Base-by-base conservation (phyloP, 2,888 invertebrate genomes). In the Euplagia quadripunctaria region DNA sequence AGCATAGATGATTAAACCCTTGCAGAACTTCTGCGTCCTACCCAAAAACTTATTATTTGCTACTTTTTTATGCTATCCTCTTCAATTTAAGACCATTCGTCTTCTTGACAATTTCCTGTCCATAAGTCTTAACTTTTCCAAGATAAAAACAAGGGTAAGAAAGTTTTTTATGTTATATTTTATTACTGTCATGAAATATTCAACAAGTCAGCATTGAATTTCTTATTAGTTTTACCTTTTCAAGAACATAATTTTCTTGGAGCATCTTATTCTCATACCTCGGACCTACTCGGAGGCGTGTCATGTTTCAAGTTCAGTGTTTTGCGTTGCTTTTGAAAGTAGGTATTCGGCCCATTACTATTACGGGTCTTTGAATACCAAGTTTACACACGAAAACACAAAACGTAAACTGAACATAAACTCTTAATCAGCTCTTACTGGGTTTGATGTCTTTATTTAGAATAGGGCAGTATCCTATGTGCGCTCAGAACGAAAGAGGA, bases 101-200 rank as follows among this genome's bases (percentile, higher is more conserved):
- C 66, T 49, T 20, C 12, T 12, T 4, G 9, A 51, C 31, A 31
- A 51, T 66, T 51, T 51, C 17, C 9, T 20, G 16, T 41, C 51
- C 11, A 11, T 51, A 52, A 52, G 49, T 9, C 9, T n/a, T 17
- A 20, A 58, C 58, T 58, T 20, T 20, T 58, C 20, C 20, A 3
- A 58, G 20, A 58, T 43, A 55, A 55, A 3, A 52, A 52, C 20
- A n/a, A 43, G 42, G n/a, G 52, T 42, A n/a, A 4, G n/a, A 68
- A 55, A 68, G 42, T 68, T 68, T n/a, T 41, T 42, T 41, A 52
- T 68, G 12, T 42, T 42, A 55, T 68, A 52, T 68, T 55, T 42
- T 55, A 55, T 55, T 55, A n/a, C 52, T 17, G 52, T 41, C 42
- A 52, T 51, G 52, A 55, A 52, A 17, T 41, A 42, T 68, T 68